A percentile compares a stretch with the other conserved stretches of the same genome.
These are phyloP conservation scores for Psilopsiagon aurifrons DNA, from an alignment of 2,113 vertebrate species.

Conservation along the genomic window DNA sequence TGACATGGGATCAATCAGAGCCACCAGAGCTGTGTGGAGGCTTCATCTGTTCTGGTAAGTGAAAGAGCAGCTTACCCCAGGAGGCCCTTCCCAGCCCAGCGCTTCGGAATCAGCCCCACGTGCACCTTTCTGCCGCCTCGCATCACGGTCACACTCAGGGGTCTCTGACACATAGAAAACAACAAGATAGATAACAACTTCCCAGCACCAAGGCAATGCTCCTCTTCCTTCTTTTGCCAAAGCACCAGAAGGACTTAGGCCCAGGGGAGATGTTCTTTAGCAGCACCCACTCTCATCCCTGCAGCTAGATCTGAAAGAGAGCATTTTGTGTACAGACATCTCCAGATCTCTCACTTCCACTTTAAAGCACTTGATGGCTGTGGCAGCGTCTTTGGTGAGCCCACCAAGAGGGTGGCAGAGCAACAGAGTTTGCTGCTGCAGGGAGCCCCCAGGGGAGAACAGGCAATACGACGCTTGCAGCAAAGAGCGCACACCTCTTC, in stretches of 20 bases:
- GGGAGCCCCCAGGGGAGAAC: background rate
- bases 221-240: background rate
- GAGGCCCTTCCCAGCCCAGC: slow-evolving; percentile 91
- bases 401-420: background rate
- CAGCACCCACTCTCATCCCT: background rate
- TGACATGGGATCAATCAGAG: background rate
- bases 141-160: slow-evolving; percentile 83
- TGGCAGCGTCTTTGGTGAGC: background rate
- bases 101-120: slow-evolving; percentile 85
- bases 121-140: slow-evolving; percentile 81
- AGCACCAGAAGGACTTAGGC: background rate
- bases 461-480: background rate
- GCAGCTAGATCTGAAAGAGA: background rate
- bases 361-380: background rate
- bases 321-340: background rate
- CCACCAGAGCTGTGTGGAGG: background rate
- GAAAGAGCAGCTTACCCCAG: slow-evolving; percentile 80
- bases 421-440: background rate
- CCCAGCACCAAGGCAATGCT: background rate
- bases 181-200: background rate
- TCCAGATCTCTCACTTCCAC: background rate
- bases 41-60: fast-evolving
- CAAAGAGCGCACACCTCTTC: background rate
- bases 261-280: background rate
- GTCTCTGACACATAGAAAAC: slow-evolving; percentile 77